Percentiles rank a stretch among this genome's conserved stretches.
Evolutionary conservation across 2,888 invertebrate species (phyloP).

Genomic region (Chrysolina americana): DNA sequence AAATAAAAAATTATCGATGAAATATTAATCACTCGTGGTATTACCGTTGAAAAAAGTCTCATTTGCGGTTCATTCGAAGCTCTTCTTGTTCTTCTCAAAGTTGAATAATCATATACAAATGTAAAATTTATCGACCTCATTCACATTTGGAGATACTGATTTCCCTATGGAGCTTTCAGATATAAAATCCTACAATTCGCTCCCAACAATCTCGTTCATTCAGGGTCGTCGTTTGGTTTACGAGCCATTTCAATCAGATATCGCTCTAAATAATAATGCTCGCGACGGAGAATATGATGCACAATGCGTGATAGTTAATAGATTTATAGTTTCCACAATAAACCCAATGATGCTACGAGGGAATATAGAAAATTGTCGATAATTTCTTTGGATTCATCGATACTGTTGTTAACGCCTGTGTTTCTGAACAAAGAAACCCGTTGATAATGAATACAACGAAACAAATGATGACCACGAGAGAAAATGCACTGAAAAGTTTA

Average conservation of each 20-base stretch:
- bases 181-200: slow-evolving; percentile 20
- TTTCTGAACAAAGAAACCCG: too few species aligned
- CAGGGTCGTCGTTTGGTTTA: slow-evolving; percentile 20
- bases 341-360: slow-evolving; percentile 5
- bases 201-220: slow-evolving; percentile 10
- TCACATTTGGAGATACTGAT: not conserved
- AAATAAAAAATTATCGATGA: too few species aligned
- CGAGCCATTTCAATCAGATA: slow-evolving; percentile 29
- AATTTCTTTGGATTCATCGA: not conserved
- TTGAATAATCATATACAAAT: too few species aligned
- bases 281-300: slow-evolving; percentile 15
- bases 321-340: slow-evolving; percentile 26
- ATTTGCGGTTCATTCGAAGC: too few species aligned
- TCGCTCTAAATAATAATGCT: slow-evolving; percentile 28
- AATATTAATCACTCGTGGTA: too few species aligned
- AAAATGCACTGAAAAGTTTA: too few species aligned
- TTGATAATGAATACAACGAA: too few species aligned
- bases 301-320: slow-evolving; percentile 11
- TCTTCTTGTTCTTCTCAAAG: too few species aligned
- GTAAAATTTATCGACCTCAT: not conserved
- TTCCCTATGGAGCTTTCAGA: not conserved
- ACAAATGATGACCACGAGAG: too few species aligned
- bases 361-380: not conserved
- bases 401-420: too few species aligned
- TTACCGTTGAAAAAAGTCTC: too few species aligned